Conservation (phyloP, 2,113 vertebrate species). For the Cephalopterus ornatus region DNA sequence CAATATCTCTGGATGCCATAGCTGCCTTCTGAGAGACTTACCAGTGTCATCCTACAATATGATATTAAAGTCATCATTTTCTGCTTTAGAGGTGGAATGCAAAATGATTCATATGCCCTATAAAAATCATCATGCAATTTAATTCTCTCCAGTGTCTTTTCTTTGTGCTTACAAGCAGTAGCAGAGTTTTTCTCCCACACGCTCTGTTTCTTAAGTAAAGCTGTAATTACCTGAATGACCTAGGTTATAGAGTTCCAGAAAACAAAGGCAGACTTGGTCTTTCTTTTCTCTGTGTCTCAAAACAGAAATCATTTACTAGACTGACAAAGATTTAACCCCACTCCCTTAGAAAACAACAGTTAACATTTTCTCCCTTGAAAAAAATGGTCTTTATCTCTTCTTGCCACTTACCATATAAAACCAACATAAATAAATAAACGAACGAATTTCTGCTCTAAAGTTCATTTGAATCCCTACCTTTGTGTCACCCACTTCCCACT, state of each 20-base stretch:
- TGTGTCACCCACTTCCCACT: neutral
- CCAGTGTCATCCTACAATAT: slow-evolving; percentile 59
- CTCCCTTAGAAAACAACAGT: neutral
- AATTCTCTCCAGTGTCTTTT: slow-evolving; percentile 76
- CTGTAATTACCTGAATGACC: slow-evolving; percentile 63
- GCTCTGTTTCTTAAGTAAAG: slow-evolving; percentile 26
- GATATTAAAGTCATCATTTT: slow-evolving; percentile 80
- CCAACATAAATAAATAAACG: slow-evolving; percentile 19
- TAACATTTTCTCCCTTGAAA: neutral
- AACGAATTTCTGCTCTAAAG: neutral
- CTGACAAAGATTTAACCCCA: neutral
- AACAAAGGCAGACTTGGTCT: slow-evolving; percentile 46
- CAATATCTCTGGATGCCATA: slow-evolving; percentile 44
- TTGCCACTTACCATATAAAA: neutral
- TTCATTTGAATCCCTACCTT: slow-evolving; percentile 10
- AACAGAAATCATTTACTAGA: neutral
- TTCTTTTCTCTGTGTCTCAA: slow-evolving; percentile 14
- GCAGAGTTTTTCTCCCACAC: neutral
- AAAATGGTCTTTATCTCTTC: neutral
- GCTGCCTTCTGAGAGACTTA: slow-evolving; percentile 63
- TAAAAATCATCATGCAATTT: slow-evolving; percentile 71
- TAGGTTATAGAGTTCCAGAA: slow-evolving; percentile 14
- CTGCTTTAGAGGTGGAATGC: slow-evolving; percentile 71
- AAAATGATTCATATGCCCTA: slow-evolving; percentile 73
- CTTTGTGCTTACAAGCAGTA: slow-evolving; percentile 62